Evolutionary conservation across 1,140 invertebrate genomes (phyloP).

Genomic region (Littorina saxatilis): DNA sequence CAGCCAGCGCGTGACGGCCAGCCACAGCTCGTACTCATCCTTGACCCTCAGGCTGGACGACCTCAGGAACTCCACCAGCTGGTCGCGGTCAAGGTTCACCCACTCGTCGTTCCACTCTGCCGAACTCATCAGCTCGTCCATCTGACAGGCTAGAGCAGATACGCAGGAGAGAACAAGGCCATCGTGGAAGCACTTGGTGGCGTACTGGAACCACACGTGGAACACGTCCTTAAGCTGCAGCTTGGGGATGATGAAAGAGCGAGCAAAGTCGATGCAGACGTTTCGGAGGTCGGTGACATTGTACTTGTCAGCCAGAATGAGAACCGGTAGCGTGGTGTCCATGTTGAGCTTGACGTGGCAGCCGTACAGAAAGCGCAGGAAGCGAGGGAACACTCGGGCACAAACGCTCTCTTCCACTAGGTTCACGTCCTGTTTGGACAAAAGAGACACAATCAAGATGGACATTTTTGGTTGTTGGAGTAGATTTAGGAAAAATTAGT

Average conservation of each 20-base stretch:
- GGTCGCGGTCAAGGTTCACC: conserved; percentile 74
- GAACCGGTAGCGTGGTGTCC: conserved; percentile 74
- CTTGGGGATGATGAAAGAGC: conserved; percentile 74
- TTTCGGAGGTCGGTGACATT: conserved; percentile 74
- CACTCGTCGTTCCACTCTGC: conserved; percentile 76
- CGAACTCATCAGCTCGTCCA: conserved; percentile 72
- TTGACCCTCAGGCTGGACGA: conserved; percentile 74
- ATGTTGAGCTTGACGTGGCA: conserved; percentile 75
- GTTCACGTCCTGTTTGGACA: conserved; percentile 71
- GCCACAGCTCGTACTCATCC: conserved; percentile 72
- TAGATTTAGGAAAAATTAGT: too few species aligned
- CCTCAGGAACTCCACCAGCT: conserved; percentile 75
- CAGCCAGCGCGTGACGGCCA: conserved; percentile 67
- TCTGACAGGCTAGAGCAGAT: conserved; percentile 70
- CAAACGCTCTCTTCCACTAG: conserved; percentile 74
- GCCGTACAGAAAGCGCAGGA: conserved; percentile 75
- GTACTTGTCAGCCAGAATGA: conserved; percentile 77
- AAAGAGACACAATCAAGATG: conserved; percentile 12
- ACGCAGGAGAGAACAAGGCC: conserved; percentile 71
- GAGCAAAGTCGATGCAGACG: conserved; percentile 76
- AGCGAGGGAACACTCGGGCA: conserved; percentile 72
- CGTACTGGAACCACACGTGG: conserved; percentile 77
- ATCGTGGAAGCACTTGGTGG: conserved; percentile 75
- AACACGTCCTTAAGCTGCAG: conserved; percentile 76
- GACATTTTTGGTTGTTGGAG: too few species aligned